Conservation (phyloP, 1,140 invertebrate species). For the Drosophila trapezifrons region DNA sequence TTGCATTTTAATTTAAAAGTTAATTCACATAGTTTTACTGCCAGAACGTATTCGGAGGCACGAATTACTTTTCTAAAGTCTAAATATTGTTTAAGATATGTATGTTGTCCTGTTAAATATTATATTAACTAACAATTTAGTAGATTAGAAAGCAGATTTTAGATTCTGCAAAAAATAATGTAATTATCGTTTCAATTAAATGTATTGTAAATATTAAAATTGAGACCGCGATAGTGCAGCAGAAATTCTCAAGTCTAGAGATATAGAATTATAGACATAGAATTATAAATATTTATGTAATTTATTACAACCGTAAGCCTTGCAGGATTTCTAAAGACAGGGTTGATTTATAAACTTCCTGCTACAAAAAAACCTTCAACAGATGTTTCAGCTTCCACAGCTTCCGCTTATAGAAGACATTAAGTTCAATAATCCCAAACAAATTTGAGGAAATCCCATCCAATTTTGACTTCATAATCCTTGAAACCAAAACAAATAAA, state of each 20-base stretch:
- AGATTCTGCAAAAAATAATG: no score
- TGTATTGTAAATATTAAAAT: no score
- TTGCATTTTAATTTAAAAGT: background rate
- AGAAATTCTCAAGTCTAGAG: no score
- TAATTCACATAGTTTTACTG: background rate
- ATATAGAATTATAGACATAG: no score
- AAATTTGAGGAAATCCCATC: slow-evolving; percentile 22
- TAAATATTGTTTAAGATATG: background rate
- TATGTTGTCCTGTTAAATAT: background rate
- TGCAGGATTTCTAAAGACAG: background rate
- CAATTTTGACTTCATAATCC: slow-evolving; percentile 51
- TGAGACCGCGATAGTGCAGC: no score
- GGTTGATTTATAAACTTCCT: background rate
- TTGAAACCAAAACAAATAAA: slow-evolving; percentile 69
- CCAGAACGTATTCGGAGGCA: no score
- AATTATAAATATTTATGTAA: background rate
- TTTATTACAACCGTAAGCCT: background rate
- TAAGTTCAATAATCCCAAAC: slow-evolving; percentile 10
- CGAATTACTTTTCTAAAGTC: no score
- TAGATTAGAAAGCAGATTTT: background rate
- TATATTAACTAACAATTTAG: background rate
- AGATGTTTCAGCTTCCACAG: slow-evolving; percentile 17
- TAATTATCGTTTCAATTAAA: background rate
- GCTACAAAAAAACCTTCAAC: background rate
- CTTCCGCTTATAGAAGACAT: background rate